Conservation (phyloP, 2,797 vertebrate genomes). For the Macropodus opercularis region DNA sequence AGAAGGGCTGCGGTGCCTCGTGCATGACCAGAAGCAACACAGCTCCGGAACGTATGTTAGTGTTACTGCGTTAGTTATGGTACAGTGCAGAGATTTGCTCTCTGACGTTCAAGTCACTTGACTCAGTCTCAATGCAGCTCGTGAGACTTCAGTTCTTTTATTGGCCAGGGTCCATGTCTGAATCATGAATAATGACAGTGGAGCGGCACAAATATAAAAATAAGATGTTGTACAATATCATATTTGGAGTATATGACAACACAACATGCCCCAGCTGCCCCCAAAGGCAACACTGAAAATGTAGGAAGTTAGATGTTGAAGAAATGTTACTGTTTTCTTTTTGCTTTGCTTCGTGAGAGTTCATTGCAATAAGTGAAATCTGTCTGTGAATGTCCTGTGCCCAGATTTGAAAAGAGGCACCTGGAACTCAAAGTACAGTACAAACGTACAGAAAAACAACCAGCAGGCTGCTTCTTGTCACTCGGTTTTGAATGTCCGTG, state of each 20-base stretch:
- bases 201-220: no score
- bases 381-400: neutral
- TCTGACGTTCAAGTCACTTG: no score
- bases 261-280: neutral
- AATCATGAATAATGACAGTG: conserved; percentile 6
- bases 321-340: no score
- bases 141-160: neutral
- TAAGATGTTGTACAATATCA: no score
- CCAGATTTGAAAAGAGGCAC: neutral
- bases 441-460: neutral
- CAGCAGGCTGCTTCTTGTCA: neutral
- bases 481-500: neutral
- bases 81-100: neutral
- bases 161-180: neutral
- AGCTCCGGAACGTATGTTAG: neutral
- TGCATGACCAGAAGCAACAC: neutral
- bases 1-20: neutral
- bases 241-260: no score
- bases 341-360: neutral
- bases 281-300: no score
- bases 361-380: neutral
- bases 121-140: no score
- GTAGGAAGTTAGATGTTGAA: no score
- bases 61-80: no score
- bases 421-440: neutral